These are phyloP conservation scores for Dinoponera quadriceps DNA, from an alignment of 1,140 invertebrate genomes.

Conservation along the genomic window DNA sequence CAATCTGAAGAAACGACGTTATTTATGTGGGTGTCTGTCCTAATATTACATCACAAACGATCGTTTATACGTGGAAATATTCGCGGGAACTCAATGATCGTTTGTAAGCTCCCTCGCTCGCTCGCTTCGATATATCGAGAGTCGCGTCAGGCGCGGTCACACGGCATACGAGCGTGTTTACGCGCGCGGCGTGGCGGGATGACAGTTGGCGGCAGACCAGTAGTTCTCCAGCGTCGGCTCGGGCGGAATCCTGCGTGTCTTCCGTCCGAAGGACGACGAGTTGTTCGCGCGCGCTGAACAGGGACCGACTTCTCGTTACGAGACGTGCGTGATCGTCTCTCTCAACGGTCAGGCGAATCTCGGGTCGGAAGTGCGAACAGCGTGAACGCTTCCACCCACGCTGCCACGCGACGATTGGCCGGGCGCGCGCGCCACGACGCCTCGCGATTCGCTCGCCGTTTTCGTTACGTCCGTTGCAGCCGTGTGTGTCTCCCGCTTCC, in stretches of 20 bases:
- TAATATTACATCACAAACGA: no score
- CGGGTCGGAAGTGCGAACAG: neutral
- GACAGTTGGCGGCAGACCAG: neutral
- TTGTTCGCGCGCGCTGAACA: no score
- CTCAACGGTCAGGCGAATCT: no score
- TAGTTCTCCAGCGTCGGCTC: neutral
- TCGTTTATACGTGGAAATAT: no score
- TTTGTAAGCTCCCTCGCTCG: neutral
- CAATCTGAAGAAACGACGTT: no score
- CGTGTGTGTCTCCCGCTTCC: neutral
- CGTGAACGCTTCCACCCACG: neutral
- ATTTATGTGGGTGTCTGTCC: no score
- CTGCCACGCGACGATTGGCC: neutral
- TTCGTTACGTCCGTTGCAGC: neutral
- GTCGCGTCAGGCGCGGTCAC: neutral
- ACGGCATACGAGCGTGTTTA: slow-evolving; percentile 22
- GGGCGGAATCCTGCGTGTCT: neutral
- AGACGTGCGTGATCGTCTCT: no score
- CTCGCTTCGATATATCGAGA: slow-evolving; percentile 33
- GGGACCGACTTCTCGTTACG: no score
- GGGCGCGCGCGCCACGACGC: neutral
- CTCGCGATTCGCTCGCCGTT: slow-evolving; percentile 3
- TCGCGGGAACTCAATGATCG: no score
- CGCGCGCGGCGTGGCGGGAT: neutral
- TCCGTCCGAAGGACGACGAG: no score